Evolutionary conservation across 1,140 invertebrate genomes (phyloP), one percentile per base, ranked within the genome.

Genomic region (Eumaeus atala): DNA sequence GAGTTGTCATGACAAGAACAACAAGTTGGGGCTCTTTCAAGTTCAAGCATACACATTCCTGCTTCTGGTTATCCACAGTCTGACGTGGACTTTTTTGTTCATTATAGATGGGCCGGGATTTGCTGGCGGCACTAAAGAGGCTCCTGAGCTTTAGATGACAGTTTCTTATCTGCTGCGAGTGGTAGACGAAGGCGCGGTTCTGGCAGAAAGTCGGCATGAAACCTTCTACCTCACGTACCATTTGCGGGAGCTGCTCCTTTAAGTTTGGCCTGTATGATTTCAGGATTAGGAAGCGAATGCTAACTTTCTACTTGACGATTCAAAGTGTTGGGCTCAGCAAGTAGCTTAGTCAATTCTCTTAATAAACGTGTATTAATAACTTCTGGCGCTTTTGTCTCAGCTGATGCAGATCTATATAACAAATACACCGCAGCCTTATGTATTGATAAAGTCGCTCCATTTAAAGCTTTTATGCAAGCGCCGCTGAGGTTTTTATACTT

Each of bases 161-260:
- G 12, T 16, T 5, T 33, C 18, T 9, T 53, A 16, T 53, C 51
- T 2, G n/a, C 36, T 2, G 51, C 51, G 17, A 53, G 38, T 3
- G 37, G 51, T 2, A 37, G 51, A 5, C 51, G 36, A 6, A 53
- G 51, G 9, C 51, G 51, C 28, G 51, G 51, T 37, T 42, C 51
- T 6, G 51, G 51, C 5, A 42, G n/a, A 35, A 17, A 53, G 51
- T 9, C 51, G 16, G 11, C 18, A 2, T 16, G 40, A 53, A 36
- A 1, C 14, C 35, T 11, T 53, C 51, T 7, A 53, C 49, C 35
- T 51, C 49, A 5, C 49, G 49, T 37, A 51, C 35, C n/a, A 34
- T 34, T 7, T 34, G 12, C 9, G 36, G 11, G 1, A 10, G 11
- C 5, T 12, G 11, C 12, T 42, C 12, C 14, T 14, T 28, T 28